Percentiles rank a stretch among this genome's conserved stretches.
Conservation (phyloP, 2,888 invertebrate species). For the Liposcelis brunnea region DNA sequence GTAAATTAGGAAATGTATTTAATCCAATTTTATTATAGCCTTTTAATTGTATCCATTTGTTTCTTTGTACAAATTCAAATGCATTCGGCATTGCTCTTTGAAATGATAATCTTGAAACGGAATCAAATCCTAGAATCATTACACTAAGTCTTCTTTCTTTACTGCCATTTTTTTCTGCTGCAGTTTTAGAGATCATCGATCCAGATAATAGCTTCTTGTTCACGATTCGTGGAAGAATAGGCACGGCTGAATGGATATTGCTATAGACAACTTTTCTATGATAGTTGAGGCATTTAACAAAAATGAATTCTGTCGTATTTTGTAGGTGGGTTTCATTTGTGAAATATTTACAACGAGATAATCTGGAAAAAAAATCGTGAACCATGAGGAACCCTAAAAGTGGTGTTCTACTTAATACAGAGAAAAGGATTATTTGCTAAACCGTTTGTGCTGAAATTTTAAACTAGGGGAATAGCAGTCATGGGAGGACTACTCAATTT, state of each 20-base stretch:
- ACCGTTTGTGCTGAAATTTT: no score
- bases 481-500: no score
- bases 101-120: slow-evolving; percentile 64
- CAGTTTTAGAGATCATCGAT: no score
- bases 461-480: no score
- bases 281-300: slow-evolving; percentile 31
- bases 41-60: slow-evolving; percentile 51
- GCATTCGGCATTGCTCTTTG: slow-evolving; percentile 59
- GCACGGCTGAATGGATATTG: slow-evolving; percentile 38
- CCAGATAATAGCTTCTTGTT: no score
- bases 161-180: slow-evolving; percentile 17
- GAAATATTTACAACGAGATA: slow-evolving; percentile 33
- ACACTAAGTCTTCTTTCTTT: slow-evolving; percentile 35
- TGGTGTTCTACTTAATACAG: no score
- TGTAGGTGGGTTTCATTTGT: slow-evolving; percentile 23
- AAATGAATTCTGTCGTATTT: slow-evolving; percentile 28
- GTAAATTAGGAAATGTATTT: slow-evolving; percentile 79
- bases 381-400: no score
- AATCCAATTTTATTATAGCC: slow-evolving; percentile 70
- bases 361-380: no score
- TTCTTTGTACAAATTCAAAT: slow-evolving; percentile 41
- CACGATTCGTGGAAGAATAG: slow-evolving; percentile 30
- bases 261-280: slow-evolving; percentile 27
- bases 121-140: slow-evolving; percentile 67
- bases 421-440: no score